A percentile compares a stretch with the other conserved stretches of the same genome.
phyloP scores from a whole-genome alignment of 2,797 vertebrate species.

The Sebastes kiyomatsui region DNA sequence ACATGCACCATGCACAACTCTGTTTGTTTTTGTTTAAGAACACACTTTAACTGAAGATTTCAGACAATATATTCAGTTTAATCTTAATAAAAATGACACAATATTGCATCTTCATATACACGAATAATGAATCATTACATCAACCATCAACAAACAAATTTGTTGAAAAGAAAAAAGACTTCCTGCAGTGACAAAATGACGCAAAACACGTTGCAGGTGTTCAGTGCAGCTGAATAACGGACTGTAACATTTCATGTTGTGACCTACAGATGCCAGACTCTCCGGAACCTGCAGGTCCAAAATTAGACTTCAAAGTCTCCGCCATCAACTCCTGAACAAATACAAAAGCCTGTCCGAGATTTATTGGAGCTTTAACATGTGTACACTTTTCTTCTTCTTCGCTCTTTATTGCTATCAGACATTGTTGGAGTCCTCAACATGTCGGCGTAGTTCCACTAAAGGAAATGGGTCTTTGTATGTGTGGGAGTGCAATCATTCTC shows the following conservation, averaged over 20 bases:
- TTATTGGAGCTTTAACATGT: slow-evolving; percentile 14
- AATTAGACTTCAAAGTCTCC: slow-evolving; percentile 19
- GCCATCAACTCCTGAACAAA: slow-evolving; percentile 3
- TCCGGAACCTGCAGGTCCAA: slow-evolving; percentile 22
- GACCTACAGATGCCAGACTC: slow-evolving; percentile 8
- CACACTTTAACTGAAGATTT: slow-evolving; percentile 49
- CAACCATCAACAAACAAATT: slow-evolving; percentile 38
- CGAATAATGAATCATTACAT: slow-evolving; percentile 67
- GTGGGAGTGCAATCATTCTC: slow-evolving; percentile 60
- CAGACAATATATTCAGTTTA: slow-evolving; percentile 76
- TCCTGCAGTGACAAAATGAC: slow-evolving; percentile 35
- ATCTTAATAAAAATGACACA: slow-evolving; percentile 73
- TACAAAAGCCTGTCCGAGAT: slow-evolving; percentile 27
- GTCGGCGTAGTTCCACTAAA: slow-evolving; percentile 26
- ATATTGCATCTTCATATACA: slow-evolving; percentile 73
- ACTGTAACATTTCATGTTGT: slow-evolving; percentile 33
- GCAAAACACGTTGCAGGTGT: slow-evolving; percentile 56
- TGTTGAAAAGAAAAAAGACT: slow-evolving; percentile 42
- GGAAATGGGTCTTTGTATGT: slow-evolving; percentile 29
- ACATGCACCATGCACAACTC: neutral
- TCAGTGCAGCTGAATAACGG: slow-evolving; percentile 19
- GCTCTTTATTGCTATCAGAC: slow-evolving; percentile 1
- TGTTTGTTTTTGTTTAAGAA: slow-evolving; percentile 48
- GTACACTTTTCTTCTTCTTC: slow-evolving; percentile 17
- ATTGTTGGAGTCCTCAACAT: slow-evolving; percentile 33